Evolutionary conservation across 2,888 invertebrate genomes (phyloP).

Genomic region (Gasteruption jaculator): DNA sequence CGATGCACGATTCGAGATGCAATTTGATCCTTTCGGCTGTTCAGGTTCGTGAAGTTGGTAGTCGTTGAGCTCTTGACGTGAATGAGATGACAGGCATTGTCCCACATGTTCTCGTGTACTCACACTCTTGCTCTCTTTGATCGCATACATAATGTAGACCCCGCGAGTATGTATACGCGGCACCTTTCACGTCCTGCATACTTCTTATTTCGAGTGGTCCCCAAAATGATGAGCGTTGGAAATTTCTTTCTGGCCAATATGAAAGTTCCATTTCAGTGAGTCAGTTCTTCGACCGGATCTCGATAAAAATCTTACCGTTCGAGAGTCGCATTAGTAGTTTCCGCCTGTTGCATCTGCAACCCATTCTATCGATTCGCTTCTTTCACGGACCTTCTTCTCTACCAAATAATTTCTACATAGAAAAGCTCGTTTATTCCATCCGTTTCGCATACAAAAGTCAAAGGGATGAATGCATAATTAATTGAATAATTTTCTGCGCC

Average conservation of each 20-base stretch:
- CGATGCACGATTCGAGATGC: slow-evolving; percentile 42
- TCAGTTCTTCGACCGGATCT: no score
- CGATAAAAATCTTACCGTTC: no score
- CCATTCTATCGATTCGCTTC: no score
- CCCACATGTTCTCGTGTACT: slow-evolving; percentile 31
- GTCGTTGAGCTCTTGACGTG: slow-evolving; percentile 39
- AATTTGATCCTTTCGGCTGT: slow-evolving; percentile 40
- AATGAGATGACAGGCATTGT: slow-evolving; percentile 43
- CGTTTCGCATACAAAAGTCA: no score
- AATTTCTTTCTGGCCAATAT: slow-evolving; percentile 8
- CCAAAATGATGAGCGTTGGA: slow-evolving; percentile 4
- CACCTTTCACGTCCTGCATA: slow-evolving; percentile 29
- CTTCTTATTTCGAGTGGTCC: slow-evolving; percentile 11
- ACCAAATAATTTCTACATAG: no score
- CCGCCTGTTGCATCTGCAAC: no score
- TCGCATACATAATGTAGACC: slow-evolving; percentile 32
- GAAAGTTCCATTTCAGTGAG: slow-evolving; percentile 36
- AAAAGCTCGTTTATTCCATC: no score
- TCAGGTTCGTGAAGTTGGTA: slow-evolving; percentile 28
- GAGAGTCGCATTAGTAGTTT: no score
- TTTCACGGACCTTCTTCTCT: no score
- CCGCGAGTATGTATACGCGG: slow-evolving; percentile 33
- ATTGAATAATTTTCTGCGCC: no score
- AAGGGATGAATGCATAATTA: no score
- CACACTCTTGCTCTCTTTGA: slow-evolving; percentile 29